Evolutionary conservation across 2,113 vertebrate species (phyloP).

Genomic region (Chitala chitala): DNA sequence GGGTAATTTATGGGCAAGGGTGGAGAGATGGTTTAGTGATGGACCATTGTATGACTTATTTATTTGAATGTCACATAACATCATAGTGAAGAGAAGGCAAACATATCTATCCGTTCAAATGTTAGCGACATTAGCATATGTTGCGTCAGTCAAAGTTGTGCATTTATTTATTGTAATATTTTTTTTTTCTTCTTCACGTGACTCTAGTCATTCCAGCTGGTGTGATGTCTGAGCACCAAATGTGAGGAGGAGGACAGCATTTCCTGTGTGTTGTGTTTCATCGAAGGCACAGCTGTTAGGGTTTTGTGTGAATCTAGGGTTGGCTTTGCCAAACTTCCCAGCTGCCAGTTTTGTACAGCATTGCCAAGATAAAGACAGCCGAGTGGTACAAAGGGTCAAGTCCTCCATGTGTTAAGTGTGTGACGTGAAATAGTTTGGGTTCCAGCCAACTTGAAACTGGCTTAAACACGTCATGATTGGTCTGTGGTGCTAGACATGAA

Average conservation of each 20-base stretch:
- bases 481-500: not conserved
- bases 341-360: not conserved
- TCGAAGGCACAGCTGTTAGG: not conserved
- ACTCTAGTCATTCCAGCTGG: too few relatives aligned
- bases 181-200: too few relatives aligned
- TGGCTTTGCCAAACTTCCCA: not conserved
- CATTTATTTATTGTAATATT: not conserved
- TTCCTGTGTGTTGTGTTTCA: too few relatives aligned
- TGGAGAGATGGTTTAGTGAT: not conserved
- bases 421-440: not conserved
- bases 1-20: constrained; percentile 9
- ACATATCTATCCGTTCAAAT: too few relatives aligned
- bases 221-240: not conserved
- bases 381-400: too few relatives aligned
- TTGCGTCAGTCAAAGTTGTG: too few relatives aligned
- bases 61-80: too few relatives aligned
- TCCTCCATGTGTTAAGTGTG: not conserved
- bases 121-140: constrained; percentile 18
- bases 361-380: too few relatives aligned
- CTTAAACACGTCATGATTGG: too few relatives aligned
- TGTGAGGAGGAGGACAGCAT: not conserved
- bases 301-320: not conserved
- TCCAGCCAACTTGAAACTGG: too few relatives aligned
- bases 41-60: not conserved
- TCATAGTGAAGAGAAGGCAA: too few relatives aligned